phyloP scores from a whole-genome alignment of 2,888 invertebrate genomes.

The Metacarcinus magister region DNA sequence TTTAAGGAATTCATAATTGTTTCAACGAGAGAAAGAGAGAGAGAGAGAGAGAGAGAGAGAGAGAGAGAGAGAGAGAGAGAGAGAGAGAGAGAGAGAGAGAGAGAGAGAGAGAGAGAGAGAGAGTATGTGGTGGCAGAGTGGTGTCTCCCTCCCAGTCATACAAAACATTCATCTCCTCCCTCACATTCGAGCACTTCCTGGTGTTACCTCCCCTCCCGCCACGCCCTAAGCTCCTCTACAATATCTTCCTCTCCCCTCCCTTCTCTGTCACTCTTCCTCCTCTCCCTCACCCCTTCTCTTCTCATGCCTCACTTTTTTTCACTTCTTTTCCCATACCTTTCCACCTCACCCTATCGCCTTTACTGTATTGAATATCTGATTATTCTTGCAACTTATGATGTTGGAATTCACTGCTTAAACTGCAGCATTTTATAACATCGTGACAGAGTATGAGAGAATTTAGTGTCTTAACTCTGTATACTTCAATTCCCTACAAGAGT shows the following conservation, averaged over 20 bases:
- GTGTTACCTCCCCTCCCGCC: background rate
- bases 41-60: background rate
- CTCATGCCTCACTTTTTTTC: background rate
- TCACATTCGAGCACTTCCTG: conserved; percentile 20
- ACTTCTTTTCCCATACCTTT: background rate
- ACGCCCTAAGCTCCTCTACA: background rate
- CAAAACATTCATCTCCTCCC: background rate
- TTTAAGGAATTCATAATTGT: background rate
- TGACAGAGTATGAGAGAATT: too few species aligned
- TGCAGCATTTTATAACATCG: too few species aligned
- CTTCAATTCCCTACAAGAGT: too few species aligned
- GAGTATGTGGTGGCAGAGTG: background rate
- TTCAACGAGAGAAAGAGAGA: background rate
- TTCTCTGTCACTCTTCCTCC: background rate
- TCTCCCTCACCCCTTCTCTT: background rate
- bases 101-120: conserved; percentile 48
- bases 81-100: conserved; percentile 48
- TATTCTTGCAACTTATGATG: too few species aligned
- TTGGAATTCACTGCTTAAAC: too few species aligned
- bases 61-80: conserved; percentile 43
- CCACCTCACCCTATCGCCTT: background rate
- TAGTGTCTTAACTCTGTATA: too few species aligned
- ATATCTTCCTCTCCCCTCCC: too few species aligned
- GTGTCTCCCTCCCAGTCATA: background rate
- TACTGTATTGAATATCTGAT: background rate